Percentiles rank a stretch among this genome's conserved stretches.
phyloP scores from a whole-genome alignment of 2,113 vertebrate species.

The Salvelinus sp. region DNA sequence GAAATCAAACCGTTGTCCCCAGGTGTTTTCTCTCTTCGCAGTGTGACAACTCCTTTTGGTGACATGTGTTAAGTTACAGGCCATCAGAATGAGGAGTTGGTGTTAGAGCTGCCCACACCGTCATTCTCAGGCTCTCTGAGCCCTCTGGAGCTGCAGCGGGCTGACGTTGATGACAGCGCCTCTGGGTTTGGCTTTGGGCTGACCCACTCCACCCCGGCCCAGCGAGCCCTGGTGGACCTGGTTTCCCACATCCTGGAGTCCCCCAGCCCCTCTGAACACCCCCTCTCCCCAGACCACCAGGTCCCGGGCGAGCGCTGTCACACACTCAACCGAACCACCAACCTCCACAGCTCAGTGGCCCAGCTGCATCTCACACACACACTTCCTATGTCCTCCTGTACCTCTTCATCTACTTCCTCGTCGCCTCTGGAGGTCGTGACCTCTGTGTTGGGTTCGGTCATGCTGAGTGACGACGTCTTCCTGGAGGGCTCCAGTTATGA shows the following conservation, averaged over 20 bases:
- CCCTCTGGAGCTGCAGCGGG: not conserved
- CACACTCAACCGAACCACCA: not conserved
- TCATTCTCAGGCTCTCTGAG: not conserved
- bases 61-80: not conserved
- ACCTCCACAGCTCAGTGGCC: not conserved
- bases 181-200: not conserved
- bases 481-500: conserved; percentile 1
- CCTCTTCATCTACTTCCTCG: conserved; percentile 10
- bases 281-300: conserved; percentile 2
- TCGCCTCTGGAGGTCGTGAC: conserved; percentile 29
- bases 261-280: not conserved
- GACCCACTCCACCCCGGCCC: conserved; percentile 1
- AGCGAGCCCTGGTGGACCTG: not conserved
- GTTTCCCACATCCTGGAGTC: not conserved
- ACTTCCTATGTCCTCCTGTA: not conserved
- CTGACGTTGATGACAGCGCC: not conserved
- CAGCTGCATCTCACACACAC: conserved; percentile 1
- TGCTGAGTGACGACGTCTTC: conserved; percentile 48
- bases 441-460: conserved; percentile 29
- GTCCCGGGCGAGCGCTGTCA: not conserved
- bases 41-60: not conserved
- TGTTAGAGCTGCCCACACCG: not conserved
- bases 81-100: not conserved
- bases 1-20: not conserved
- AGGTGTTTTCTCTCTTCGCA: not conserved